Evolutionary conservation across 2,888 invertebrate species (phyloP).

Genomic region (Agelastica alni): DNA sequence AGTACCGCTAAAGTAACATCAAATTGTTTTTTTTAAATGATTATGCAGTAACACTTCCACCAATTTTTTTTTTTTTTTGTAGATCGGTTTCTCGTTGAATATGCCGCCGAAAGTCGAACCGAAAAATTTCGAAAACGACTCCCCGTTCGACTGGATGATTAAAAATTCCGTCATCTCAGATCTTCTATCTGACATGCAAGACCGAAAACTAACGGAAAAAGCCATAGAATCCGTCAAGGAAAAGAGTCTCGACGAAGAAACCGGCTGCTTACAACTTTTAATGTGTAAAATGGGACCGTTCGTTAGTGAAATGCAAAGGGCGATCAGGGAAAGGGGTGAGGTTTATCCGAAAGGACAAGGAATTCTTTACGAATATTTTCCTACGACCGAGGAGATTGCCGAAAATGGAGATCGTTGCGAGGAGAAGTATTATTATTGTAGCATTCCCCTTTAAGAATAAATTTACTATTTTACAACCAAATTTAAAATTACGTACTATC

Average conservation of each 20-base stretch:
- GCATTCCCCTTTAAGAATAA: conserved; percentile 5
- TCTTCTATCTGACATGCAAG: conserved; percentile 64
- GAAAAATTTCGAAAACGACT: conserved; percentile 46
- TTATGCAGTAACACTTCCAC: too few species aligned
- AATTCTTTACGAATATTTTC: conserved; percentile 66
- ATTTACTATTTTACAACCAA: too few species aligned
- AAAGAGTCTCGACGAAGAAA: conserved; percentile 63
- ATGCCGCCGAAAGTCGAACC: conserved; percentile 50
- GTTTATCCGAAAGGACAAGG: conserved; percentile 44
- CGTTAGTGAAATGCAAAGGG: conserved; percentile 75
- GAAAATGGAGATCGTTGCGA: conserved; percentile 68
- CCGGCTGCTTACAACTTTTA: conserved; percentile 71
- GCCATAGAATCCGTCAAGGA: conserved; percentile 65
- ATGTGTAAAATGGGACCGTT: conserved; percentile 80
- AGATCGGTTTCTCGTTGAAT: conserved; percentile 67
- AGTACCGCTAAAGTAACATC: too few species aligned
- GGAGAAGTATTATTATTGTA: conserved; percentile 54
- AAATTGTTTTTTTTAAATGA: too few species aligned
- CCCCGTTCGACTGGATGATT: conserved; percentile 67
- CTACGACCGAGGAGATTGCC: conserved; percentile 64
- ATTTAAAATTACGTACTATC: too few species aligned
- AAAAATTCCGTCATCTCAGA: conserved; percentile 65
- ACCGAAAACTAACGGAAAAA: conserved; percentile 65
- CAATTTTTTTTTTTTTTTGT: too few species aligned
- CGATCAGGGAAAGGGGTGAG: conserved; percentile 58